A percentile compares a stretch with the other conserved stretches of the same genome.
Evolutionary conservation across 1,140 invertebrate species (phyloP).

Genomic region (Drosophila lini): DNA sequence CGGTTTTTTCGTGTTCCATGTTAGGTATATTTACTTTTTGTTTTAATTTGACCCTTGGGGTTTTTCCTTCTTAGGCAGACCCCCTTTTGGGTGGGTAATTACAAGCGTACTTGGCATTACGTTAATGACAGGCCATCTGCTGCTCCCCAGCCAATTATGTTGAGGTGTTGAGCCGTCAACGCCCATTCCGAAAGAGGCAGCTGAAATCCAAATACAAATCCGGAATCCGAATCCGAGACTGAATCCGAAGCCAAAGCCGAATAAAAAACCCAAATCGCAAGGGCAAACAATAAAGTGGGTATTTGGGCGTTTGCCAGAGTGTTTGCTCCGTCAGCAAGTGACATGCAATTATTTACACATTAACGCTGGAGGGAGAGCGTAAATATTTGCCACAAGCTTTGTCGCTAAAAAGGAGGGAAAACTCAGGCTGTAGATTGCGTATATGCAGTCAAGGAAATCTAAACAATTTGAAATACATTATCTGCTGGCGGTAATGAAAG

Average conservation of each 20-base stretch:
- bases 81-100: conserved; percentile 38
- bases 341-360: conserved; percentile 78
- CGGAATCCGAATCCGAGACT: conserved; percentile 10
- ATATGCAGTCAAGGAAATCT: conserved; percentile 35
- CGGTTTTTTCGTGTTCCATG: background rate
- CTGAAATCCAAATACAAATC: conserved; percentile 30
- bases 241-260: conserved; percentile 13
- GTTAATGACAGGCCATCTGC: conserved; percentile 53
- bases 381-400: conserved; percentile 64
- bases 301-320: conserved; percentile 41
- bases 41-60: conserved; percentile 12
- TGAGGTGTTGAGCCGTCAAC: conserved; percentile 61
- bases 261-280: conserved; percentile 39
- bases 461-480: conserved; percentile 44
- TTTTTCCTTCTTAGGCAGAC: background rate
- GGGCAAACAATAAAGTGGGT: conserved; percentile 39
- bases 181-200: conserved; percentile 9
- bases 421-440: conserved; percentile 47
- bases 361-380: conserved; percentile 47
- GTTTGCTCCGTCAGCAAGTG: conserved; percentile 63
- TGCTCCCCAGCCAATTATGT: conserved; percentile 28
- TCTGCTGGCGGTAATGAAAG: conserved; percentile 19
- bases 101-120: conserved; percentile 39
- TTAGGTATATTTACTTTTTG: conserved; percentile 3
- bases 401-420: conserved; percentile 9